Evolutionary conservation across 2,888 invertebrate species (phyloP).

Genomic region (Eueremaeus valkanovi): DNA sequence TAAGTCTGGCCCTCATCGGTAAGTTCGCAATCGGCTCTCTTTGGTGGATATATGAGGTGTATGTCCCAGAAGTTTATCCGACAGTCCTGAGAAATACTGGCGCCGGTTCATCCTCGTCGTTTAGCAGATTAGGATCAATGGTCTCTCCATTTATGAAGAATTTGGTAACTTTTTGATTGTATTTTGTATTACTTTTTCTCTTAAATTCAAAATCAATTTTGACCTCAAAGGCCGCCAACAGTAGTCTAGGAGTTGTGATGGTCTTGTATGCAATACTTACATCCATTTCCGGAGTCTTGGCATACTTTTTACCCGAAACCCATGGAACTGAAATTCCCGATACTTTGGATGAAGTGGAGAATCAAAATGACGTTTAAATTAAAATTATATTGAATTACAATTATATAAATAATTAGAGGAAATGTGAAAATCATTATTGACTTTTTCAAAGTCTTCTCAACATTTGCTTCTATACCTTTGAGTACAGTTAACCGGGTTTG

Average conservation of each 20-base stretch:
- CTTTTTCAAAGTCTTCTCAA: no score
- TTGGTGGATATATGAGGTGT: constrained; percentile 13
- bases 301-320: constrained; percentile 42
- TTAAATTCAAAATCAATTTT: background rate
- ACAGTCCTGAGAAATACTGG: constrained; percentile 41
- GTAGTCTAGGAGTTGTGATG: constrained; percentile 31
- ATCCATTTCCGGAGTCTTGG: constrained; percentile 18
- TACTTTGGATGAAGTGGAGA: constrained; percentile 32
- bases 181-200: background rate
- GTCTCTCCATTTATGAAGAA: constrained; percentile 40
- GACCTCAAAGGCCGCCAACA: background rate
- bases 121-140: constrained; percentile 40
- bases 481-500: no score
- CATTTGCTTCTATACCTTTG: no score
- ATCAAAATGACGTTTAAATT: background rate
- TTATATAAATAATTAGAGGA: no score
- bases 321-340: constrained; percentile 41
- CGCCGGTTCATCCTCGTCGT: constrained; percentile 34
- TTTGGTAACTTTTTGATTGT: constrained; percentile 26
- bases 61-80: constrained; percentile 40
- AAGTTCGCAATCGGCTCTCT: constrained; percentile 38
- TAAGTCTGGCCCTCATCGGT: constrained; percentile 35
- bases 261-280: constrained; percentile 32
- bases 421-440: no score
- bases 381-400: no score